Conservation (phyloP, 2,888 invertebrate species). For the Dascillus cervinus region DNA sequence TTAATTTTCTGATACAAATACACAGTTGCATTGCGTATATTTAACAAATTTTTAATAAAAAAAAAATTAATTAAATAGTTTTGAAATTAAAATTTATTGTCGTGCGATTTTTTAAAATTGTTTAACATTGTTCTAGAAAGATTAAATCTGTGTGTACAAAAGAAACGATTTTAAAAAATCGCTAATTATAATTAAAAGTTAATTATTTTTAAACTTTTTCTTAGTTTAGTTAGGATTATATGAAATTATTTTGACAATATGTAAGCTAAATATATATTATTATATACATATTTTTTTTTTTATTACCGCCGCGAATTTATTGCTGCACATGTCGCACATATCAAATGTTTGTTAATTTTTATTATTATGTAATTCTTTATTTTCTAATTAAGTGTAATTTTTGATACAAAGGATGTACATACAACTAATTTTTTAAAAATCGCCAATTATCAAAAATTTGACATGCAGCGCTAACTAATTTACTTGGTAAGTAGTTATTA, state of each 20-base stretch:
- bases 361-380: too few species aligned
- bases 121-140: constrained; percentile 14
- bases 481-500: too few species aligned
- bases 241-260: constrained; percentile 17
- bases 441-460: too few species aligned
- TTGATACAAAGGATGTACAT: too few species aligned
- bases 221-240: constrained; percentile 25
- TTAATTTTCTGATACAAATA: too few species aligned
- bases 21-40: constrained; percentile 27
- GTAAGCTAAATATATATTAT: too few species aligned
- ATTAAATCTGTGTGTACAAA: constrained; percentile 7
- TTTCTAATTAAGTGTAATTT: too few species aligned
- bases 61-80: constrained; percentile 23
- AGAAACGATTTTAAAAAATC: constrained; percentile 23
- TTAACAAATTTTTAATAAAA: constrained; percentile 33
- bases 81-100: constrained; percentile 12
- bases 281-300: too few species aligned
- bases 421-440: too few species aligned
- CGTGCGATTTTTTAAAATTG: constrained; percentile 19
- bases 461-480: too few species aligned
- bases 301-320: constrained; percentile 12
- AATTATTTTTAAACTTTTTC: constrained; percentile 18
- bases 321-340: constrained; percentile 24
- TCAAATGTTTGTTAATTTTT: constrained; percentile 15
- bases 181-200: constrained; percentile 17